Percentiles rank a stretch among this genome's conserved stretches.
These are phyloP conservation scores for Ptychochromis oligacanthus DNA, from an alignment of 2,113 vertebrate genomes.

Conservation along the genomic window DNA sequence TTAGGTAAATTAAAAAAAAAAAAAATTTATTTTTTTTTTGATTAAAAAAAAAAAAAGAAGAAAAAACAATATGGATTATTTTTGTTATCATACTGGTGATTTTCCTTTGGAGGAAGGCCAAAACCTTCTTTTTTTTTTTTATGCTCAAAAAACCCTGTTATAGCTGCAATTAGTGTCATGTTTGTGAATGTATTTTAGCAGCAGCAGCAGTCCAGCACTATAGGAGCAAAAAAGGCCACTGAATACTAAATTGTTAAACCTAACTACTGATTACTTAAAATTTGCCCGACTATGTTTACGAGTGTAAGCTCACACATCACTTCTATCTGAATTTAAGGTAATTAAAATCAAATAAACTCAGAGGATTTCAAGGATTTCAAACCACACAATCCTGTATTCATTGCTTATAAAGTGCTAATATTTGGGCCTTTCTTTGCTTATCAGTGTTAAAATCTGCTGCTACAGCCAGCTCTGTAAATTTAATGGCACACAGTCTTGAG, in stretches of 20 bases:
- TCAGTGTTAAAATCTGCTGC: not conserved
- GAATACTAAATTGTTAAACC: no score
- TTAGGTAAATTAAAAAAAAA: no score
- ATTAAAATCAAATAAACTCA: no score
- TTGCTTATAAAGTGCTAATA: no score
- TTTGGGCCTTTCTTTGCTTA: no score
- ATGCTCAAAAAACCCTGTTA: not conserved
- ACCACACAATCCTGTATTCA: no score
- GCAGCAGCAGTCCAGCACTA: not conserved
- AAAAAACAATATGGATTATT: not conserved
- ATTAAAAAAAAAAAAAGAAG: fast-evolving
- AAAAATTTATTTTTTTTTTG: not conserved
- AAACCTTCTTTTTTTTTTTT: not conserved
- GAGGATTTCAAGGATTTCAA: no score
- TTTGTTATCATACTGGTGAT: not conserved
- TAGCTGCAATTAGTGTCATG: not conserved
- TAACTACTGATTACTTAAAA: no score
- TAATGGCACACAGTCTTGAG: not conserved
- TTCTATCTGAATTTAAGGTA: no score
- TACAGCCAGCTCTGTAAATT: not conserved
- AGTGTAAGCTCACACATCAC: no score
- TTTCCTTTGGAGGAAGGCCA: not conserved
- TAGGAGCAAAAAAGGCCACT: not conserved
- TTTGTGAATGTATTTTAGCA: not conserved
- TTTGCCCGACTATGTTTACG: no score